Base-by-base conservation (phyloP, 2,113 vertebrate species). In the Odocoileus virginianus region DNA sequence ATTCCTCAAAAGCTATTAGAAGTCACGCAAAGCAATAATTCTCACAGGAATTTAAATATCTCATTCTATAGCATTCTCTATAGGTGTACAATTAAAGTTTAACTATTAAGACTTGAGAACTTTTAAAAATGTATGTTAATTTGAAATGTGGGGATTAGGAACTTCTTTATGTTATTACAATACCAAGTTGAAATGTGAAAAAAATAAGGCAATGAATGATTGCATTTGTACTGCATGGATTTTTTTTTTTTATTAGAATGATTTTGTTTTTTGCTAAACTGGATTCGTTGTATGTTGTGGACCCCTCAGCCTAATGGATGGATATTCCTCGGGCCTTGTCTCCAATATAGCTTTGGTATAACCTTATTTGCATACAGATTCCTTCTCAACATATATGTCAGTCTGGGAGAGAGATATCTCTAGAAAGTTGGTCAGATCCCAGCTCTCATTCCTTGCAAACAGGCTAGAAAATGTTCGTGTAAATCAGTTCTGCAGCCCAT, bases 401-500 rank as follows among this genome's bases (percentile, higher is more conserved):
- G 15, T 83, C 87, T 93, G 57, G 1, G 0, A 84, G 79, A 79
- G 61, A 90, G 45, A 91, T 57, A 93, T 61, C 55, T 79, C 85
- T 60, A 84, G 64, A 79, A 95, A 95, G 54, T 89, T 96, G 91
- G 83, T 95, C 94, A 89, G 43, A 98, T 98, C 97, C 97, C 97
- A 97, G 97, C 95, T 98, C 97, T 54, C 0, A 95, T 89, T 95
- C 98, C 97, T 98, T 98, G 87, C 92, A 86, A 87, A 93, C 61
- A 98, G 98, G 95, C 97, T 0, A 36, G 95, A 58, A 95, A 94
- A 97, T 96, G 97, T 96, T 97, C 97, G 97, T 97, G 97, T 89
- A 98, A 98, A 98, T 98, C 98, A 97, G 96, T 98, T 98, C 98
- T 98, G 98, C 95, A 97, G 94, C 95, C 95, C 88, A 97, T 98